phyloP scores from a whole-genome alignment of 2,113 vertebrate genomes.

The Sturnus vulgaris region DNA sequence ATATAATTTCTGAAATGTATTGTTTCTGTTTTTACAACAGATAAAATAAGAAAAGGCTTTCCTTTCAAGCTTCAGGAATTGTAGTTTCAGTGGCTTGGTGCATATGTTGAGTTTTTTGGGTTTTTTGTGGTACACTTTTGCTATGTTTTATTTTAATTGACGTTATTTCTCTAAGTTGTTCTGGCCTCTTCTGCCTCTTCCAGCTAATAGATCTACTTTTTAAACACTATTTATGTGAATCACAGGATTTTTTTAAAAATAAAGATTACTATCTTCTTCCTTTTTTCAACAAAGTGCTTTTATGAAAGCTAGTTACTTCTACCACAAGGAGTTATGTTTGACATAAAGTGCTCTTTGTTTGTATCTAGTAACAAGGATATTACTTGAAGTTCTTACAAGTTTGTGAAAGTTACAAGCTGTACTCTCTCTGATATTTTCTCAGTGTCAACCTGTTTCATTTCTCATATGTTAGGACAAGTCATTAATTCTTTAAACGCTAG shows the following conservation, averaged over 20 bases:
- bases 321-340: background rate
- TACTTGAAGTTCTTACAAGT: background rate
- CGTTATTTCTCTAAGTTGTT: background rate
- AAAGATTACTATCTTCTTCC: background rate
- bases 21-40: background rate
- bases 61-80: background rate
- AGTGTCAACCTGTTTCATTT: background rate
- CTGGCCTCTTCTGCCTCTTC: background rate
- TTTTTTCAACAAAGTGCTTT: background rate
- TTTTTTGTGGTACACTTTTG: background rate
- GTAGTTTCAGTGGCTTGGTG: background rate
- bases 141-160: background rate
- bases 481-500: background rate
- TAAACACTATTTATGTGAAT: background rate
- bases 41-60: background rate
- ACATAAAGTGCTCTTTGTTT: background rate
- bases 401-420: background rate
- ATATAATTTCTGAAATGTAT: background rate
- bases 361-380: background rate
- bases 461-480: background rate
- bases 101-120: background rate
- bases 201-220: background rate
- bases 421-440: background rate
- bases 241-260: background rate
- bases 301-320: background rate